Evolutionary conservation across 2,888 invertebrate species (phyloP), one percentile per base, ranked within the genome.

Genomic region (Syritta pipiens): DNA sequence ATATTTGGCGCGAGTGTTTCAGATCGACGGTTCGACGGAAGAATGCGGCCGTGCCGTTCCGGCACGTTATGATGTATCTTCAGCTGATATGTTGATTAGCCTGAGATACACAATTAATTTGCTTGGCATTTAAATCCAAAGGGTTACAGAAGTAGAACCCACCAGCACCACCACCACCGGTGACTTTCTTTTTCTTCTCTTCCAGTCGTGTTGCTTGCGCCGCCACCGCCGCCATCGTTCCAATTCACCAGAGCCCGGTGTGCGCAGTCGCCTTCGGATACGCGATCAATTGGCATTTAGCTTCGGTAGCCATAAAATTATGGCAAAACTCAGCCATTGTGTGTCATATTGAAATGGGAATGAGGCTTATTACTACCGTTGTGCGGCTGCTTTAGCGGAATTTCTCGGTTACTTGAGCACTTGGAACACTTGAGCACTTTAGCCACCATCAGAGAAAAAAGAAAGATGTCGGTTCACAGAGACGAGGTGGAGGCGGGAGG

Each of bases 201-300:
- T 42, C 20, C 22, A 9, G 12, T 28, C 19, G 6, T n/a, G n/a
- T 20, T 20, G 19, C 4, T 6, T 0, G 51, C 12, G n/a, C 12
- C 10, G 7, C 20, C 20, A 51, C 19, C 32, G 12, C 28, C 51
- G 17, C 17, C 9, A 24, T 24, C 68, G 62, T 63, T 69, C 44
- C 76, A 57, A 57, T 57, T 40, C 48, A 69, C 42, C 19, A 55
- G 63, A 55, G 12, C 48, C 57, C 28, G 10, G 9, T 5, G 2
- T 10, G 9, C 9, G 20, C 17, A 4, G 19, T 19, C n/a, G 53
- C 9, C 17, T 17, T 26, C 44, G 24, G 24, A 30, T 19, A 60
- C 24, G 53, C 72, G 60, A 79, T 72, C 72, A 67, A 79, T 72
- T 72, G 72, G 72, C 67, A 79, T 79, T 79, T 67, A 79, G 72